phyloP scores from a whole-genome alignment of 2,797 vertebrate genomes.

The Protosalanx chinensis region DNA sequence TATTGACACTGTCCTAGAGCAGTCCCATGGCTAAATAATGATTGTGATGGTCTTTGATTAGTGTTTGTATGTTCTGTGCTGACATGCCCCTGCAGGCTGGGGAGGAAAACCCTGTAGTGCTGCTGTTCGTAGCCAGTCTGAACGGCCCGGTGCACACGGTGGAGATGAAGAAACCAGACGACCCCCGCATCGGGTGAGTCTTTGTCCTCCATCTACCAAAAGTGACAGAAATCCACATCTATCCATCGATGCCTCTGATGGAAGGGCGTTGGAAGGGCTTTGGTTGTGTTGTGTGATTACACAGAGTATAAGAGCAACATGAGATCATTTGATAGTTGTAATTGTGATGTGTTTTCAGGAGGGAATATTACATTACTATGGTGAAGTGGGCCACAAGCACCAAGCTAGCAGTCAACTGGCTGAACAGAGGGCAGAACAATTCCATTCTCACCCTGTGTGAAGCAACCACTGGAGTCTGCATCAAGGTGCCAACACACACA shows the following conservation, averaged over 20 bases:
- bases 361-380: constrained; percentile 95
- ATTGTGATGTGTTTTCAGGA: constrained; percentile 58
- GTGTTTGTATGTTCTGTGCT: constrained; percentile 29
- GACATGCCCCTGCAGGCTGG: constrained; percentile 75
- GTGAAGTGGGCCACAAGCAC: constrained; percentile 98
- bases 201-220: neutral
- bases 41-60: too few species aligned
- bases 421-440: constrained; percentile 95
- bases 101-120: constrained; percentile 88
- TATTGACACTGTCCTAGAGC: neutral
- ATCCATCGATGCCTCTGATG: too few species aligned
- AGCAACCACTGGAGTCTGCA: constrained; percentile 92
- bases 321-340: constrained; percentile 1
- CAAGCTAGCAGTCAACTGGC: constrained; percentile 96
- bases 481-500: constrained; percentile 79
- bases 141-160: constrained; percentile 92
- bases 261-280: too few species aligned
- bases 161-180: constrained; percentile 90
- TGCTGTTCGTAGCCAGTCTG: constrained; percentile 89
- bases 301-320: neutral
- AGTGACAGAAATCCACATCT: too few species aligned
- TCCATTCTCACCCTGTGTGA: constrained; percentile 96
- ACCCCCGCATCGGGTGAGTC: constrained; percentile 90
- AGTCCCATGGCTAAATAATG: too few species aligned
- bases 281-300: too few species aligned